These are phyloP conservation scores for Apamea monoglypha DNA, from an alignment of 2,888 invertebrate genomes.

Conservation along the genomic window DNA sequence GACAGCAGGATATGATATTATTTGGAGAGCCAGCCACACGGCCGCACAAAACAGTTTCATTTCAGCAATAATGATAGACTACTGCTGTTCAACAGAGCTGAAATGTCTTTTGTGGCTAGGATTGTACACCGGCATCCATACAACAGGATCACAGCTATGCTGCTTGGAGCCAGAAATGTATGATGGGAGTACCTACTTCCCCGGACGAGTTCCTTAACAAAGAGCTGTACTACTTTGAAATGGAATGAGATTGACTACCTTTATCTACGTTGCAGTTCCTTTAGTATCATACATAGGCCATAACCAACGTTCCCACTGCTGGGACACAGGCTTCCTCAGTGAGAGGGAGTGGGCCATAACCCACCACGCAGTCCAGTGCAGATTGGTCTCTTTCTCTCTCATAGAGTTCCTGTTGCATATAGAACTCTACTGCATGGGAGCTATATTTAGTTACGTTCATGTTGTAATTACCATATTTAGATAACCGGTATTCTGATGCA, in stretches of 20 bases:
- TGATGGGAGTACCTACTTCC: no score
- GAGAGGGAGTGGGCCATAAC: not conserved
- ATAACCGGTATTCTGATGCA: constrained; percentile 31
- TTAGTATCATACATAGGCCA: not conserved
- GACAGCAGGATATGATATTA: not conserved
- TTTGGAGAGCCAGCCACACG: not conserved
- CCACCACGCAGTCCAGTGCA: not conserved
- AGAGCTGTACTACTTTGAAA: not conserved
- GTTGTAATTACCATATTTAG: constrained; percentile 27
- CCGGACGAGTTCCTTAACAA: no score
- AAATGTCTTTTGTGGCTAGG: no score
- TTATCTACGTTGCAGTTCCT: not conserved
- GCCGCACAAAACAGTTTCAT: no score
- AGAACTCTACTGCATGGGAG: not conserved
- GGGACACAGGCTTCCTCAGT: not conserved
- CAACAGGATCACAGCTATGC: not conserved
- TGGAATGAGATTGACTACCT: not conserved
- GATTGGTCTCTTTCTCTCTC: not conserved
- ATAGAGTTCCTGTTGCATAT: not conserved
- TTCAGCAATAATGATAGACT: no score
- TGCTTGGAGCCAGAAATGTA: no score
- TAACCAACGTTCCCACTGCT: not conserved
- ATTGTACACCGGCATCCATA: no score
- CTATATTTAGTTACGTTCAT: not conserved
- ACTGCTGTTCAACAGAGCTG: no score